Evolutionary conservation across 2,797 vertebrate genomes (phyloP).

Genomic region (Ctenopoma kingsleyae): DNA sequence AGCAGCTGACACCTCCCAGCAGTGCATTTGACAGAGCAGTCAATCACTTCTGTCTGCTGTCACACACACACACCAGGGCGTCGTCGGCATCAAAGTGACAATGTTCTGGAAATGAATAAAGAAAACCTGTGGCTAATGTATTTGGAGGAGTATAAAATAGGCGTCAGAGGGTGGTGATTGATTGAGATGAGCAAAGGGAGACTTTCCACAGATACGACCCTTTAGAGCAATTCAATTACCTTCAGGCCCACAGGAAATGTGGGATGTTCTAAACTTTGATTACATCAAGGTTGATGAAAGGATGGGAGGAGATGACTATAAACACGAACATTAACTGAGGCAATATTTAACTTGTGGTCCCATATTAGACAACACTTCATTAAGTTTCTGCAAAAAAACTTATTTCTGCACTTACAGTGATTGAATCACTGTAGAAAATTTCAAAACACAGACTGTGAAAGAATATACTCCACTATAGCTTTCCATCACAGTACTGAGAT

Average conservation of each 20-base stretch:
- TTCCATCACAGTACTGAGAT: conserved; percentile 28
- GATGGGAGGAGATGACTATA: conserved; percentile 55
- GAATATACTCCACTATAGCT: conserved; percentile 7
- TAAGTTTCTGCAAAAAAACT: conserved; percentile 22
- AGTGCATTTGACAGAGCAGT: conserved; percentile 53
- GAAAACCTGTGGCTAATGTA: conserved; percentile 64
- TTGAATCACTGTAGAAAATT: conserved; percentile 14
- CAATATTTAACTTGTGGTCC: conserved; percentile 45
- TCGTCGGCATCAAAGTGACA: conserved; percentile 80
- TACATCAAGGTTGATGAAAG: conserved; percentile 57
- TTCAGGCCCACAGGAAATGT: conserved; percentile 72
- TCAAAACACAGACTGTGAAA: conserved; percentile 3
- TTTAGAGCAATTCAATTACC: conserved; percentile 91
- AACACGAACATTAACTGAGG: conserved; percentile 45
- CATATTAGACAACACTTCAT: conserved; percentile 21
- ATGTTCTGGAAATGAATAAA: conserved; percentile 54
- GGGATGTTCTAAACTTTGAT: conserved; percentile 63
- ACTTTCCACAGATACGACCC: conserved; percentile 88
- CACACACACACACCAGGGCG: conserved; percentile 77
- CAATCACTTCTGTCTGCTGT: conserved; percentile 63
- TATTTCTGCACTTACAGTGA: conserved; percentile 35
- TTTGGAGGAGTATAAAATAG: conserved; percentile 72
- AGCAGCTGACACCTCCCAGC: conserved; percentile 49
- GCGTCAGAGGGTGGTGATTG: conserved; percentile 83
- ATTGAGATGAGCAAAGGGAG: conserved; percentile 86